These are phyloP conservation scores for Pedetes capensis DNA, from an alignment of 2,113 vertebrate genomes.

Conservation along the genomic window DNA sequence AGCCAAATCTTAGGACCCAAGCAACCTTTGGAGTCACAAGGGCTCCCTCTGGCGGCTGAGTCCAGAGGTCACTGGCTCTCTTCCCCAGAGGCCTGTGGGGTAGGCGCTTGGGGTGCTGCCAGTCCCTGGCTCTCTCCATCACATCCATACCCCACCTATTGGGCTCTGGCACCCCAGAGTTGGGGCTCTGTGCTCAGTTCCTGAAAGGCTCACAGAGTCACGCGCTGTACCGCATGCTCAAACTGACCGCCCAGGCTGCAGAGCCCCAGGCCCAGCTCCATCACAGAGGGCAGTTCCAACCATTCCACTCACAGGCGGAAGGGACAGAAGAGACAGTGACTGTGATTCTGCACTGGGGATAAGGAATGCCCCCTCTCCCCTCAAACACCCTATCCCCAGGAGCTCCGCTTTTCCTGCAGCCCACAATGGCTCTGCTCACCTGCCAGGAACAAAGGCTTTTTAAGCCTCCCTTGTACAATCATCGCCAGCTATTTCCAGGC, in stretches of 20 bases:
- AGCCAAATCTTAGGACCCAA: background rate
- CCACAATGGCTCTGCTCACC: conserved; percentile 39
- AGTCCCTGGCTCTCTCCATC: background rate
- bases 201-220: background rate
- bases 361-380: too few relatives aligned
- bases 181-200: background rate
- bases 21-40: background rate
- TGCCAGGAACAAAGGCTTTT: conserved; percentile 51
- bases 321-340: background rate
- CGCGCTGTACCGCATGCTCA: accelerated
- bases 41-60: background rate
- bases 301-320: background rate
- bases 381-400: background rate
- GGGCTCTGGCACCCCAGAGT: background rate
- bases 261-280: background rate
- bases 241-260: too few relatives aligned
- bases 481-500: conserved; percentile 43
- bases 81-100: background rate
- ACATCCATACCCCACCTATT: too few relatives aligned
- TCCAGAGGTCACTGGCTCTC: background rate
- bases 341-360: background rate
- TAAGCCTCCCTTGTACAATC: background rate
- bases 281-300: background rate
- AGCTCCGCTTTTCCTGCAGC: background rate
- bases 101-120: background rate